Evolutionary conservation across 2,888 invertebrate genomes (phyloP).

Genomic region (Dione juno): DNA sequence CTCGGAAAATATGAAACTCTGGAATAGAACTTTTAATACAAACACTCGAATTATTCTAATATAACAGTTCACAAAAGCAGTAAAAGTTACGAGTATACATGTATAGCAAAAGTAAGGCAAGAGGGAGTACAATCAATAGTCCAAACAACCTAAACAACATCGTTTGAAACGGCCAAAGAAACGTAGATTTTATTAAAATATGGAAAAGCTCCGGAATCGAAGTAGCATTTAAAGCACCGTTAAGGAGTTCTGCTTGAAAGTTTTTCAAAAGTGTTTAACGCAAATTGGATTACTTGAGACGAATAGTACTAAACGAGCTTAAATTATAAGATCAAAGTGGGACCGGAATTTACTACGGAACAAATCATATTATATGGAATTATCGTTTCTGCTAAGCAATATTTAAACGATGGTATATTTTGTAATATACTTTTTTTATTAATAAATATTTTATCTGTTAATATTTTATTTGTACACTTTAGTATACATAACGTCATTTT

Average conservation of each 20-base stretch:
- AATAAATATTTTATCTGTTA: neutral
- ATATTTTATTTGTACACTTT: no score
- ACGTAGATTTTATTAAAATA: conserved; percentile 40
- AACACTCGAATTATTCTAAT: conserved; percentile 17
- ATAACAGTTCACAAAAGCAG: conserved; percentile 24
- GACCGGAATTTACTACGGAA: conserved; percentile 45
- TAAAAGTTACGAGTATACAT: conserved; percentile 18
- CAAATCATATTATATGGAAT: conserved; percentile 46
- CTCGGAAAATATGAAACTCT: neutral
- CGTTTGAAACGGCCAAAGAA: conserved; percentile 38
- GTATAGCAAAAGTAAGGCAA: conserved; percentile 34
- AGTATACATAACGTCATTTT: no score
- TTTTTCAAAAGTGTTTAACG: conserved; percentile 51
- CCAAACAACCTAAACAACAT: conserved; percentile 32
- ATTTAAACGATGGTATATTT: conserved; percentile 28
- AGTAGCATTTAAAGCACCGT: conserved; percentile 37
- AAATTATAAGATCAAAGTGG: conserved; percentile 50
- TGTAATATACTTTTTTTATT: conserved; percentile 19
- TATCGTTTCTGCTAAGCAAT: conserved; percentile 42
- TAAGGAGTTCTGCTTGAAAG: conserved; percentile 45
- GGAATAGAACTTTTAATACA: conserved; percentile 7
- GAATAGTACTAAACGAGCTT: conserved; percentile 49
- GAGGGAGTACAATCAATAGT: conserved; percentile 40
- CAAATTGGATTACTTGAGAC: conserved; percentile 52
- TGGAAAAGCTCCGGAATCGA: conserved; percentile 37